phyloP scores from a whole-genome alignment of 2,797 vertebrate genomes.

The Orientallactaga sibirica region DNA sequence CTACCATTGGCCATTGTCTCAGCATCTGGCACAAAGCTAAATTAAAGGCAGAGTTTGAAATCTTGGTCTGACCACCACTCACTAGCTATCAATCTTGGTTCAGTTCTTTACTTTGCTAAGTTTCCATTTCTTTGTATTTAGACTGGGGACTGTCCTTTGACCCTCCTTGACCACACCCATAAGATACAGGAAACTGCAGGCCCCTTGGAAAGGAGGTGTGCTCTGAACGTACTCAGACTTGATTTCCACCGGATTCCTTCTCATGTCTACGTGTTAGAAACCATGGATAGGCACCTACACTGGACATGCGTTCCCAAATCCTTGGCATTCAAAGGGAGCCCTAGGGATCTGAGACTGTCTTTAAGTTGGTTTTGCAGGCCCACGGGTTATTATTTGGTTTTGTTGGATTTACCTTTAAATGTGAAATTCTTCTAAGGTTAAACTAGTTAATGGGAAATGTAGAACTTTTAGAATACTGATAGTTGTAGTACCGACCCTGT shows the following conservation, averaged over 20 bases:
- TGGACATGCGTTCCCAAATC: background rate
- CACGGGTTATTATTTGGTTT: background rate
- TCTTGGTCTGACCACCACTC: background rate
- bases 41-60: background rate
- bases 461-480: background rate
- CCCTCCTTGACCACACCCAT: background rate
- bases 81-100: background rate
- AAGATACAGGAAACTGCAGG: background rate
- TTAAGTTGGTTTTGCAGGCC: background rate
- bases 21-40: background rate
- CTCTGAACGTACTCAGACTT: background rate
- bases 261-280: background rate
- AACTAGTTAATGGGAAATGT: background rate
- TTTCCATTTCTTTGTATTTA: background rate
- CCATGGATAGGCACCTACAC: too few species aligned
- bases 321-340: fast-evolving
- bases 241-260: fast-evolving
- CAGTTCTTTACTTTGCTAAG: background rate
- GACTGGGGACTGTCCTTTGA: background rate
- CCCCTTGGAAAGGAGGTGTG: background rate
- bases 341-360: background rate
- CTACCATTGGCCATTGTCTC: fast-evolving
- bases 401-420: background rate
- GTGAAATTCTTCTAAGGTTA: background rate
- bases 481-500: background rate